These are phyloP conservation scores for Syritta pipiens DNA, from an alignment of 2,888 invertebrate species.

Conservation along the genomic window DNA sequence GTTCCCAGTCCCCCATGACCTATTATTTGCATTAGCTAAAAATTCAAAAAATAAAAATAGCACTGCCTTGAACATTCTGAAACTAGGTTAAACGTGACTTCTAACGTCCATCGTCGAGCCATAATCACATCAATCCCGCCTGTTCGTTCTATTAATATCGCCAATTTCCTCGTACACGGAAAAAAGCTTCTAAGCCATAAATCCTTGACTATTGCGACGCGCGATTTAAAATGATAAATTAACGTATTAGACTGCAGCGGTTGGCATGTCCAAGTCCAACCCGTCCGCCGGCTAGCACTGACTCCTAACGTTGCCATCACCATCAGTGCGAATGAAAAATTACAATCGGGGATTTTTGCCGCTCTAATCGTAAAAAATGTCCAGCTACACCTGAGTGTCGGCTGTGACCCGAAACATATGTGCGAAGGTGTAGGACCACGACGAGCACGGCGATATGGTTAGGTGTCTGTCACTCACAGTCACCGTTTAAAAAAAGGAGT, in stretches of 20 bases:
- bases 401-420: conserved; percentile 53
- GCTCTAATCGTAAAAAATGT: conserved; percentile 64
- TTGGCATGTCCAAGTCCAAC: conserved; percentile 25
- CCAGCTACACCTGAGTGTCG: conserved; percentile 39
- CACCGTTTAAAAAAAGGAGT: conserved; percentile 33
- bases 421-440: conserved; percentile 44
- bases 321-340: conserved; percentile 61
- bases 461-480: conserved; percentile 66
- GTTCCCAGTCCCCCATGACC: too few species aligned
- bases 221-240: conserved; percentile 67
- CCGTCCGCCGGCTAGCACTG: not conserved
- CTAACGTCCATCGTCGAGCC: conserved; percentile 20
- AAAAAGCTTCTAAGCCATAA: conserved; percentile 44
- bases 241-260: conserved; percentile 57
- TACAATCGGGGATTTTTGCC: conserved; percentile 55
- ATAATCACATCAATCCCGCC: conserved; percentile 14
- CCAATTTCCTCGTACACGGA: conserved; percentile 38
- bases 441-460: conserved; percentile 42
- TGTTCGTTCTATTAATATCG: conserved; percentile 36
- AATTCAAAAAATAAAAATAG: too few species aligned
- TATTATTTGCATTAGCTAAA: too few species aligned
- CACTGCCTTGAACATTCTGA: too few species aligned
- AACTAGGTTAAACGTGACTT: conserved; percentile 33
- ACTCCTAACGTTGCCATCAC: conserved; percentile 15
- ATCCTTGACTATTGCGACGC: conserved; percentile 62